A percentile compares a stretch with the other conserved stretches of the same genome.
Conservation (phyloP, 92 coral and sea anemone genomes). For the Parazoanthus atlanticus region DNA sequence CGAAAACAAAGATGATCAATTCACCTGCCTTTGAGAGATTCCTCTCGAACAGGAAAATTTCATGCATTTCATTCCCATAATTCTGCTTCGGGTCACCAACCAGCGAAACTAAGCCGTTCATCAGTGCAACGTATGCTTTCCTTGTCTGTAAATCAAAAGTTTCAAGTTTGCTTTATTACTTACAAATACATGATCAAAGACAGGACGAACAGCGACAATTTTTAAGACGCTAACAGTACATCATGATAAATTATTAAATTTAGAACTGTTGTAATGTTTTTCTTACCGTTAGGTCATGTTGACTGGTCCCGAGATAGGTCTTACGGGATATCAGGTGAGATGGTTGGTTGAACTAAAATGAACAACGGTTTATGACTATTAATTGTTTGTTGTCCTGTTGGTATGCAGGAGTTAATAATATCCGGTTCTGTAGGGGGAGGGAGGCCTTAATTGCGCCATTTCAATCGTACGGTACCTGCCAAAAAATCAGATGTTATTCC, state of each 20-base stretch:
- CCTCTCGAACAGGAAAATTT: constrained; percentile 26
- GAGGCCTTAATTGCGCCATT: too few species aligned
- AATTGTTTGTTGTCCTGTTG: background rate
- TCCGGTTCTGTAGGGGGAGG: too few species aligned
- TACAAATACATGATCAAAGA: background rate
- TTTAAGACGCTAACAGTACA: background rate
- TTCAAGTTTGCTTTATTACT: background rate
- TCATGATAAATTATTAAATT: background rate
- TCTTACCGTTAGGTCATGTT: constrained; percentile 42
- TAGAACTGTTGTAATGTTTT: background rate
- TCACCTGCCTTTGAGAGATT: constrained; percentile 44
- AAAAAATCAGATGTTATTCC: too few species aligned
- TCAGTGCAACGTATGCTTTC: background rate
- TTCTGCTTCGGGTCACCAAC: background rate
- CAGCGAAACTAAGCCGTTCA: constrained; percentile 20
- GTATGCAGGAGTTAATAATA: too few species aligned
- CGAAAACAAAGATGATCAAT: background rate
- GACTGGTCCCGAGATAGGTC: constrained; percentile 59
- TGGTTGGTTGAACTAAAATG: constrained; percentile 71
- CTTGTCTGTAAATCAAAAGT: background rate
- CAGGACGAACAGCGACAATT: too few species aligned
- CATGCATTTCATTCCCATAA: constrained; percentile 22
- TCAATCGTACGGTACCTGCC: too few species aligned
- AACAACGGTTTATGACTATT: too few species aligned
- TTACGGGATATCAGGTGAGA: constrained; percentile 62